Conservation (phyloP, 2,113 vertebrate genomes). For the Pseudorasbora parva region DNA sequence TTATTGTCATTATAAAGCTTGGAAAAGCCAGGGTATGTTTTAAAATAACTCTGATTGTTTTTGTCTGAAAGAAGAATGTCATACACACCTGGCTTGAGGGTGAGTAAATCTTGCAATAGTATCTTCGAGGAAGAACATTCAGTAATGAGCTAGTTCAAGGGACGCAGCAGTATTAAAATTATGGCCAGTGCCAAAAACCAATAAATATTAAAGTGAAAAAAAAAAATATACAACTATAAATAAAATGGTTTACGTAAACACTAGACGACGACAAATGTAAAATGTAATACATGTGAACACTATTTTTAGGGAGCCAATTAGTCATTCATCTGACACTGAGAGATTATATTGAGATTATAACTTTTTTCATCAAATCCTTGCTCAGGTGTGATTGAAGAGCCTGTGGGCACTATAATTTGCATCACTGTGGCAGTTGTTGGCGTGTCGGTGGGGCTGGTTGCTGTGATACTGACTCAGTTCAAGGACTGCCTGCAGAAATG, state of each 20-base stretch:
- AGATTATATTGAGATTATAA: not conserved
- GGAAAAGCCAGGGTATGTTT: no score
- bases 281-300: not conserved
- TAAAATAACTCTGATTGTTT: no score
- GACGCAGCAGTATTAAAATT: not conserved
- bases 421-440: constrained; percentile 66
- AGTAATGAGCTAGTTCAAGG: not conserved
- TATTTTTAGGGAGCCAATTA: not conserved
- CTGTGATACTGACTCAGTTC: constrained; percentile 65
- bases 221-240: no score
- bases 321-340: not conserved
- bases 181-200: not conserved
- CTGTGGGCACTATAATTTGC: constrained; percentile 69
- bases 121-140: not conserved
- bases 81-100: no score
- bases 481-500: constrained; percentile 63
- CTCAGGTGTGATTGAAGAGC: constrained; percentile 68
- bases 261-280: not conserved
- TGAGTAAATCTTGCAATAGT: no score
- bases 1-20: no score
- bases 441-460: constrained; percentile 61
- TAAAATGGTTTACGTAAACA: no score
- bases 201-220: not conserved
- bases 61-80: no score
- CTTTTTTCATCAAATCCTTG: constrained; percentile 12